phyloP scores from a whole-genome alignment of 1,140 invertebrate species.

The Lasioglossum baleicum region DNA sequence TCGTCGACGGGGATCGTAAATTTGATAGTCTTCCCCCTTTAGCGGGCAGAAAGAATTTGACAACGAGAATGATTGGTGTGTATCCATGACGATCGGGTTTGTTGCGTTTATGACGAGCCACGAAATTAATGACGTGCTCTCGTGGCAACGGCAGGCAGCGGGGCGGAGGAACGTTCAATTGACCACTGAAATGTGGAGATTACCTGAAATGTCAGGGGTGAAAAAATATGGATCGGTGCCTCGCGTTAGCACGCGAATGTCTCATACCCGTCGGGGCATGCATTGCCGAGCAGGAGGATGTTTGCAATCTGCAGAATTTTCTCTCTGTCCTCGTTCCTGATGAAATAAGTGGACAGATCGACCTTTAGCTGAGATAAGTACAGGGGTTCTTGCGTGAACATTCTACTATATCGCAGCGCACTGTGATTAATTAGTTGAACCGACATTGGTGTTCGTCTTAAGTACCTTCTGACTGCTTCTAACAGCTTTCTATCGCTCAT shows the following conservation, averaged over 20 bases:
- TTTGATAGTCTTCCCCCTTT: conserved; percentile 32
- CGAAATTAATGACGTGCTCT: conserved; percentile 54
- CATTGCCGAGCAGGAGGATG: not conserved
- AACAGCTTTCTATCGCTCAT: not conserved
- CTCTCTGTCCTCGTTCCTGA: conserved; percentile 2
- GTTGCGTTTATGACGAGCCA: conserved; percentile 31
- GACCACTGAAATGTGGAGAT: conserved; percentile 43
- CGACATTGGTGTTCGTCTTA: not conserved
- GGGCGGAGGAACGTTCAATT: conserved; percentile 34
- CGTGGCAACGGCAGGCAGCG: conserved; percentile 44
- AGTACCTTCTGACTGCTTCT: not conserved
- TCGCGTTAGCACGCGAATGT: conserved; percentile 1
- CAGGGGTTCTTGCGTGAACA: not conserved
- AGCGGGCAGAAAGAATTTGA: not conserved
- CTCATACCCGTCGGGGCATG: not conserved
- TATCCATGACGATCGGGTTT: conserved; percentile 30
- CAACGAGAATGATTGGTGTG: conserved; percentile 27
- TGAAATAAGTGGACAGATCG: not conserved
- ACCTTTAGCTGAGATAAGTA: not conserved
- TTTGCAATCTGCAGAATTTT: conserved; percentile 19
- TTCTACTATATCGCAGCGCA: not conserved
- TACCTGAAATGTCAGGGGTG: conserved; percentile 44
- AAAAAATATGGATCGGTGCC: conserved; percentile 3
- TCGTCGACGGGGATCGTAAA: conserved; percentile 26
- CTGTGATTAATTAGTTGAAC: not conserved